Evolutionary conservation across 2,113 vertebrate genomes (phyloP).

Genomic region (Trematomus loennbergii): DNA sequence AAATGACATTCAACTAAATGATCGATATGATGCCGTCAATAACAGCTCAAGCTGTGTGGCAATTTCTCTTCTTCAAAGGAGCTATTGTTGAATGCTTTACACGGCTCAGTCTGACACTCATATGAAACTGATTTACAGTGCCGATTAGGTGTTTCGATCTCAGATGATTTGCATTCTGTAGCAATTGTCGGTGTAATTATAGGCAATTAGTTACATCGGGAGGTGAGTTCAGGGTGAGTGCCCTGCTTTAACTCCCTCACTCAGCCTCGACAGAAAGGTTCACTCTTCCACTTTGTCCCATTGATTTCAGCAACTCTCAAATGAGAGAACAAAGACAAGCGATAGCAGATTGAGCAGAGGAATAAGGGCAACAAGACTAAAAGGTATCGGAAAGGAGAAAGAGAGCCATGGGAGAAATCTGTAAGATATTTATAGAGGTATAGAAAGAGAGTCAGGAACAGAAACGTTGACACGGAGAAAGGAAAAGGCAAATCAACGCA

Average conservation of each 20-base stretch:
- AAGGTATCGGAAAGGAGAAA: neutral
- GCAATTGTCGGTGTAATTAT: constrained; percentile 67
- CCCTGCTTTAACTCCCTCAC: constrained; percentile 68
- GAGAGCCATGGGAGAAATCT: neutral
- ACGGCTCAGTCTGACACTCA: constrained; percentile 25
- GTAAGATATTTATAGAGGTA: neutral
- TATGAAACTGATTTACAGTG: constrained; percentile 49
- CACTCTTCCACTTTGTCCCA: constrained; percentile 61
- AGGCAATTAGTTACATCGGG: constrained; percentile 68
- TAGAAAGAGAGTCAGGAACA: constrained; percentile 2
- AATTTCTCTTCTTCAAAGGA: constrained; percentile 33
- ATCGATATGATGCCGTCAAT: constrained; percentile 45
- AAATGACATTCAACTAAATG: constrained; percentile 35
- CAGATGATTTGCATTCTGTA: constrained; percentile 67
- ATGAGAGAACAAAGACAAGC: constrained; percentile 40
- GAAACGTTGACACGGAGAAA: neutral
- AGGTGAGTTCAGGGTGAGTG: constrained; percentile 74
- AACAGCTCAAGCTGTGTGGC: constrained; percentile 26
- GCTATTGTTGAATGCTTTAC: constrained; percentile 6
- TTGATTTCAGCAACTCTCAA: constrained; percentile 69
- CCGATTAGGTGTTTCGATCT: constrained; percentile 18
- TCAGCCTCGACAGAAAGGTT: constrained; percentile 68
- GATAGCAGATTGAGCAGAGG: neutral
- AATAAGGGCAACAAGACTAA: constrained; percentile 1
- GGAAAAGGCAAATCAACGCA: constrained; percentile 20